phyloP scores from a whole-genome alignment of 2,797 vertebrate genomes.

The Sebastes jordani region DNA sequence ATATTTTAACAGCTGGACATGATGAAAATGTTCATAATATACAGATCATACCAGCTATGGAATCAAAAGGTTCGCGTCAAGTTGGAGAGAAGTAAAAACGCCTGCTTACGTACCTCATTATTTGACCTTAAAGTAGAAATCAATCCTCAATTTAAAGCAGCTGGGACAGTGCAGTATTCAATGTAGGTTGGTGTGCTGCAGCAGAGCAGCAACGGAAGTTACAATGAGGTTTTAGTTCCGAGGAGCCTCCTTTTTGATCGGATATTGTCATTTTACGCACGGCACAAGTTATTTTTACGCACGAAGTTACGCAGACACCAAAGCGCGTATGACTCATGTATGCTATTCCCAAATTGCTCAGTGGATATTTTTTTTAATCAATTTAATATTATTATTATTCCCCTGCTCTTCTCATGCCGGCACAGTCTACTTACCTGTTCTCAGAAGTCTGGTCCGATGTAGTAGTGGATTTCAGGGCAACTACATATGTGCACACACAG shows the following conservation, averaged over 20 bases:
- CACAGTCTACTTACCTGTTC: slow-evolving; percentile 37
- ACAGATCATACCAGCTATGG: not conserved
- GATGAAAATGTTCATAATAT: not conserved
- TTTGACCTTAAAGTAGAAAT: slow-evolving; percentile 39
- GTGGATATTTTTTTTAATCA: not conserved
- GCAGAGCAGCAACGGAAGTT: slow-evolving; percentile 33
- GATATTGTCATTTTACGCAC: slow-evolving; percentile 26
- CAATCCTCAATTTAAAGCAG: not conserved
- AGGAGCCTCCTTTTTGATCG: not conserved
- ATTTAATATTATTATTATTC: not conserved
- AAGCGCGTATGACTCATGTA: not conserved
- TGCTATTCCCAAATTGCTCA: not conserved
- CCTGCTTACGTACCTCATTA: slow-evolving; percentile 1
- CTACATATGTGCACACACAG: not conserved
- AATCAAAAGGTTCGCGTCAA: not conserved
- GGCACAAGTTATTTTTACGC: slow-evolving; percentile 29
- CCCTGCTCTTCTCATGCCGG: not conserved
- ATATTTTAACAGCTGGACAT: not conserved
- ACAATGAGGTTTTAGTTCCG: slow-evolving; percentile 3
- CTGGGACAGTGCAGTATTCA: not conserved
- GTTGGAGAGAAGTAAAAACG: not conserved
- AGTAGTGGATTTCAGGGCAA: not conserved
- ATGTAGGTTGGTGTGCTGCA: not conserved
- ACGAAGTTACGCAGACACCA: not conserved
- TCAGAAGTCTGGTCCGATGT: not conserved